Evolutionary conservation across 2,888 invertebrate genomes (phyloP).

Genomic region (Cancer borealis): DNA sequence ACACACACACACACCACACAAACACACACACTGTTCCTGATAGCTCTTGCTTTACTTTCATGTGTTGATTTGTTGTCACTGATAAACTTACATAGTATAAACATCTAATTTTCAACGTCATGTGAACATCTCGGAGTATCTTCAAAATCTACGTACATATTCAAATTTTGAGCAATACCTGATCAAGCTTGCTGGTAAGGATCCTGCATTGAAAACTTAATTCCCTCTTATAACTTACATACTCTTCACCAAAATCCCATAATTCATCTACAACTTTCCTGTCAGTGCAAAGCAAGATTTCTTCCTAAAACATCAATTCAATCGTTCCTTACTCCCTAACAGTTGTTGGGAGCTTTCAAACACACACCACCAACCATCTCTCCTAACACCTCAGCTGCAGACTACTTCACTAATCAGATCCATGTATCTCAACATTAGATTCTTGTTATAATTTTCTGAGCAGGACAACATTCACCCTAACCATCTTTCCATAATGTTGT

Average conservation of each 20-base stretch:
- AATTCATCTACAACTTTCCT: background rate
- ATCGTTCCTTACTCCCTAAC: no score
- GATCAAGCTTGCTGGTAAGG: background rate
- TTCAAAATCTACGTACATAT: background rate
- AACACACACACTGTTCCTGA: background rate
- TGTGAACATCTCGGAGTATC: background rate
- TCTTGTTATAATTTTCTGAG: no score
- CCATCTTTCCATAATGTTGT: no score
- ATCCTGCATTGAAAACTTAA: background rate
- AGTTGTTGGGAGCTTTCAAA: no score
- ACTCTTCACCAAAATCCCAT: background rate
- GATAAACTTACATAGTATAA: background rate
- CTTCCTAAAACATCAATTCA: no score
- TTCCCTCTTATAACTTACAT: background rate
- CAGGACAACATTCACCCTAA: no score
- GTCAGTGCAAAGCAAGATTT: no score
- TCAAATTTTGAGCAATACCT: background rate
- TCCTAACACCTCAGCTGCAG: no score
- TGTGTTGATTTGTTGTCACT: background rate
- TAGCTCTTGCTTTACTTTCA: conserved; percentile 10
- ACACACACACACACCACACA: conserved; percentile 3
- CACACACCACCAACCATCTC: no score
- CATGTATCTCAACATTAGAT: no score
- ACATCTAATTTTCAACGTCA: background rate
- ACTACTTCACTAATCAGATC: no score